Evolutionary conservation across 2,113 vertebrate genomes (phyloP).

Genomic region (Hippoglossus stenolepis): DNA sequence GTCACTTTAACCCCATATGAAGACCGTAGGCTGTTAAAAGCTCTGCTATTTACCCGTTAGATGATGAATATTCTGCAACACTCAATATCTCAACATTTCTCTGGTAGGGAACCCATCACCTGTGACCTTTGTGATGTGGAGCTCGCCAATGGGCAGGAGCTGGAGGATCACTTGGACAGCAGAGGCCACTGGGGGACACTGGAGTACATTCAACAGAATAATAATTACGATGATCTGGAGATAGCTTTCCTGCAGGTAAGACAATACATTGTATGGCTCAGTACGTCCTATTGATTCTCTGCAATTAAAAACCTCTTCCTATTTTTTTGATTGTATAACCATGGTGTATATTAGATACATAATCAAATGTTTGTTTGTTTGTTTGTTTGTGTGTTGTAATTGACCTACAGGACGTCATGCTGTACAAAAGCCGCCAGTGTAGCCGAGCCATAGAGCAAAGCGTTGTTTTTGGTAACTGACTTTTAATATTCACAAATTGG

Average conservation of each 20-base stretch:
- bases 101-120: slow-evolving; percentile 47
- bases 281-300: not conserved
- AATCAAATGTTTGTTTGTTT: not conserved
- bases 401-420: slow-evolving; percentile 62
- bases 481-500: not conserved
- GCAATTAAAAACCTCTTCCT: not conserved
- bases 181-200: slow-evolving; percentile 74
- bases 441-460: slow-evolving; percentile 57
- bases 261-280: not conserved
- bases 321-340: not conserved
- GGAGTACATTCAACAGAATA: slow-evolving; percentile 73
- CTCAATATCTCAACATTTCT: not conserved
- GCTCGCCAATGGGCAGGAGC: slow-evolving; percentile 57
- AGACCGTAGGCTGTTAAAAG: not conserved
- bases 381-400: not conserved
- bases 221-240: slow-evolving; percentile 67
- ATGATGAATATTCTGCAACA: not conserved
- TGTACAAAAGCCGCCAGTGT: slow-evolving; percentile 59
- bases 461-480: slow-evolving; percentile 52
- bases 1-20: not conserved
- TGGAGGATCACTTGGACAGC: slow-evolving; percentile 71
- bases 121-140: slow-evolving; percentile 74
- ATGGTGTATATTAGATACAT: not conserved
- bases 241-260: slow-evolving; percentile 76
- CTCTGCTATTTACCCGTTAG: not conserved